Evolutionary conservation across 1,140 invertebrate species (phyloP), one percentile per base, ranked within the genome.

Genomic region (Pseudomyrmex pallidus): DNA sequence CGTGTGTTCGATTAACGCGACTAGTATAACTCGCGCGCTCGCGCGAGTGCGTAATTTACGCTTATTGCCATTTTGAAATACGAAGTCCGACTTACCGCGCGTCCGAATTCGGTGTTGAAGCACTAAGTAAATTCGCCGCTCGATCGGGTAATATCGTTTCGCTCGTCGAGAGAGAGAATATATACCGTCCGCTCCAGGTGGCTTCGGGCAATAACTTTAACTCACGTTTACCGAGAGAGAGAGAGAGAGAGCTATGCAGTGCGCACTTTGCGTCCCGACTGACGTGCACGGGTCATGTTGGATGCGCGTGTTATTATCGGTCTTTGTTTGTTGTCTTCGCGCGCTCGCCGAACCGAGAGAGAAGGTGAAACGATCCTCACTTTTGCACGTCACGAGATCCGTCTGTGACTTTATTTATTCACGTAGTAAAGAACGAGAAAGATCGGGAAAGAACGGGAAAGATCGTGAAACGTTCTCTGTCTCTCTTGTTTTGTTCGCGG

Each of bases 1-100:
- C 35, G 35, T 46, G 52, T 78, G 17, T 46, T 83, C 84, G 86
- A 82, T 85, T 83, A 83, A 83, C 62, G 74, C 73, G 83, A 22
- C 35, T 63, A 76, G 63, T 7, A 35, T 83, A 74, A 74, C 44
- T 74, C 50, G 15, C 54, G 35, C 67, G 35, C 67, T 67, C 74
- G 25, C 25, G 25, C 25, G 54, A 35, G 35, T 62, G 25, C 63
- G 56, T 56, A 62, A 82, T 82, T 84, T 84, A 77, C 74, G 48
- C 46, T 84, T 44, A 66, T 80, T 84, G 67, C 80, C 46, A 54
- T 35, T 78, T 70, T 78, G 76, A 78, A 78, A 78, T 78, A 78
- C 64, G 54, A 12, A 78, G 76, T 70, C n/a, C 44, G 44, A 59
- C 76, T 57, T 54, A 66, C 13, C 48, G 74, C n/a, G n/a, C 76